Conservation (phyloP, 2,113 vertebrate genomes). For the Malurus cyaneus region DNA sequence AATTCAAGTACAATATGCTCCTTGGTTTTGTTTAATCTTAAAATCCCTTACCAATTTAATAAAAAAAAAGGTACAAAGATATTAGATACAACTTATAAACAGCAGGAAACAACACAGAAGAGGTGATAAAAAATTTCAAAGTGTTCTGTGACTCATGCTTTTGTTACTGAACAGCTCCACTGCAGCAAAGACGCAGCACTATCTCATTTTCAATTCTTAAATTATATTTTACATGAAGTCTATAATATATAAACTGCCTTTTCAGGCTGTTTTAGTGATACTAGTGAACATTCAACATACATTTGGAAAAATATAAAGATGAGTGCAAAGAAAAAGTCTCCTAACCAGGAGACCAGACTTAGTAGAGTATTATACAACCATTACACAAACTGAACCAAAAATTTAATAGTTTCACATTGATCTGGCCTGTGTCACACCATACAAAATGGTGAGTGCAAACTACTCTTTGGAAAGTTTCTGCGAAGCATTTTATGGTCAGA, state of each 20-base stretch:
- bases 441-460: not conserved
- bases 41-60: not conserved
- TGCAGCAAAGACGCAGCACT: not conserved
- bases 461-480: not conserved
- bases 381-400: not conserved
- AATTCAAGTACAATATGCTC: not conserved
- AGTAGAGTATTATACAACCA: not conserved
- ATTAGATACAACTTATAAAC: not conserved
- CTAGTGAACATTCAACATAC: not conserved
- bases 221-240: not conserved
- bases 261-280: not conserved
- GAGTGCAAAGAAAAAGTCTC: not conserved
- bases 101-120: not conserved
- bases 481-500: not conserved
- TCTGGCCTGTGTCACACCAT: rapidly evolving
- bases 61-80: not conserved
- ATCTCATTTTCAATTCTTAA: not conserved
- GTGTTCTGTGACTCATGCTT: not conserved
- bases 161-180: not conserved
- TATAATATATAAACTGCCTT: not conserved
- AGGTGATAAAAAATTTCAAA: not conserved
- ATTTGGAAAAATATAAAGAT: not conserved
- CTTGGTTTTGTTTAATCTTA: not conserved
- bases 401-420: not conserved
- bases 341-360: not conserved